Base-by-base conservation (phyloP, 53 echinoderm and acorn worm species). In the Paracentrotus lividus region DNA sequence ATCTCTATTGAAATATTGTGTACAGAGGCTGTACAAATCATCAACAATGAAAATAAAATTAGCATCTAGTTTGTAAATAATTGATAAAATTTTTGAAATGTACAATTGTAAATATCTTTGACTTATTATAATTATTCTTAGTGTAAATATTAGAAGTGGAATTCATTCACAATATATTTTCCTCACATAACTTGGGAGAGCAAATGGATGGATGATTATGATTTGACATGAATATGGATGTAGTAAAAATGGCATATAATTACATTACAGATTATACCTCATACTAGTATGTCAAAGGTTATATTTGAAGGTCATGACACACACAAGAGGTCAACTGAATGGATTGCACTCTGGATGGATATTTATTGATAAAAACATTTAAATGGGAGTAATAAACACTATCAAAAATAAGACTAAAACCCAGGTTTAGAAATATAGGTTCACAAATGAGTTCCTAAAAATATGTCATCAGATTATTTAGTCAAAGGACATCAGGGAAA, bases 1-100 rank as follows among this genome's bases (percentile, higher is more conserved):
- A 81, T 81, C 47, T 45, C 33, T 26, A 18, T n/a, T 26, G 27
- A 24, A 81, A 81, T 81, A 81, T 47, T 81, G 81, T 81, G 81
- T 81, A 81, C 45, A 81, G 47, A 44, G 24, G 45, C 33, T 81
- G 45, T 81, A 81, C 47, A 81, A 81, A 81, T 81, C 13, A 1
- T 0, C 4, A 24, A n/a, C 44, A 47, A 26, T 15, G 38, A 81
- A 47, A 81, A 8, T 44, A 26, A 44, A 2, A 78, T n/a, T 4
- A 69, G 21, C 26, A 21, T 45, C 10, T 44, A 12, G n/a, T n/a
- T n/a, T 81, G n/a, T 18, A 47, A 81, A 81, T 47, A 24, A 81
- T 76, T 76, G 16, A 76, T 76, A 40, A n/a, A n/a, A 76, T 18
- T 76, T 40, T 42, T 76, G 18, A 36, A 21, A 76, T 76, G 42